Evolutionary conservation across 1,140 invertebrate genomes (phyloP).

Genomic region (Calycopis cecrops): DNA sequence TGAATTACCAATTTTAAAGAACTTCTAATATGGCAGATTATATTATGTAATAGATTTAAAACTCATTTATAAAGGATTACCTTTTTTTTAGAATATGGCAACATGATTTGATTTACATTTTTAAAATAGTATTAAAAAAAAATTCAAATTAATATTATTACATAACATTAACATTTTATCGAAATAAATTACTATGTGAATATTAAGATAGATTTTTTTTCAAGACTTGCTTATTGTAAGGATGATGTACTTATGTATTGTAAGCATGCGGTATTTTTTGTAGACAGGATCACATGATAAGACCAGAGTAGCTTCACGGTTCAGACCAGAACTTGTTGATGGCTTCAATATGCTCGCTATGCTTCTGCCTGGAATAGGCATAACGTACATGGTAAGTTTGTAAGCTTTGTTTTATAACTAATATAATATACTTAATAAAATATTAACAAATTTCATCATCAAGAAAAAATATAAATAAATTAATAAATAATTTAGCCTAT

Average conservation of each 20-base stretch:
- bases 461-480: no score
- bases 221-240: no score
- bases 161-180: not conserved
- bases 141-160: not conserved
- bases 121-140: not conserved
- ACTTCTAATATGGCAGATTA: constrained; percentile 77
- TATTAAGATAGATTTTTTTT: no score
- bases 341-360: constrained; percentile 80
- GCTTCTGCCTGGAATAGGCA: constrained; percentile 82
- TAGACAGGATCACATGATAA: constrained; percentile 82
- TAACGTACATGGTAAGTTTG: constrained; percentile 82
- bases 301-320: constrained; percentile 75
- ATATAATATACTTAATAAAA: no score
- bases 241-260: not conserved
- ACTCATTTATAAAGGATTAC: constrained; percentile 75
- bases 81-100: constrained; percentile 71
- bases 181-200: no score
- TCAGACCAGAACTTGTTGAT: constrained; percentile 78
- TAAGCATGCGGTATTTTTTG: constrained; percentile 27
- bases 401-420: no score
- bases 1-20: constrained; percentile 75
- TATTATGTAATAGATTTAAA: constrained; percentile 78
- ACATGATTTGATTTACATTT: constrained; percentile 71
- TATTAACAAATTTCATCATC: no score
- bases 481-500: no score